These are phyloP conservation scores for Trissolcus japonicus DNA, from an alignment of 2,888 invertebrate species.

Conservation along the genomic window DNA sequence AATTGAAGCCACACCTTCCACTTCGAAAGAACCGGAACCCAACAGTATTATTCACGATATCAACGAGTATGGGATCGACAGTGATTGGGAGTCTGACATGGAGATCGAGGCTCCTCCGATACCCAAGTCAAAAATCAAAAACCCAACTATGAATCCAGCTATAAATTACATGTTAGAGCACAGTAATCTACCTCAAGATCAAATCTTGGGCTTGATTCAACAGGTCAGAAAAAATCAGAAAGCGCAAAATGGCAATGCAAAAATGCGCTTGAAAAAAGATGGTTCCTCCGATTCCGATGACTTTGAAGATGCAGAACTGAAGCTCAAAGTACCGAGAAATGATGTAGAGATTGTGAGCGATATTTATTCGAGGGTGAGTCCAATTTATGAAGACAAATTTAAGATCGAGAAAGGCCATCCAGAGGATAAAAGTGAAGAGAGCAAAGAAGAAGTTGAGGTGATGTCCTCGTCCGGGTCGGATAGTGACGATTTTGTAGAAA, in stretches of 20 bases:
- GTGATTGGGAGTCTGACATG: conserved; percentile 61
- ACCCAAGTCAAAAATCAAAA: conserved; percentile 62
- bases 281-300: conserved; percentile 53
- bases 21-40: conserved; percentile 23
- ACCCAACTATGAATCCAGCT: conserved; percentile 37
- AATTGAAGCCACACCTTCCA: conserved; percentile 41
- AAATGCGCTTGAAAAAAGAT: conserved; percentile 8
- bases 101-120: conserved; percentile 62
- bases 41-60: conserved; percentile 57
- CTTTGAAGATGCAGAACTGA: conserved; percentile 43
- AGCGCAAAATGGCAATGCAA: conserved; percentile 25
- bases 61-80: conserved; percentile 57
- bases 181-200: conserved; percentile 84
- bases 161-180: conserved; percentile 84
- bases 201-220: conserved; percentile 78
- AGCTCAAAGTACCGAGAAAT: conserved; percentile 4
- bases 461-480: conserved; percentile 61
- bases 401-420: background rate
- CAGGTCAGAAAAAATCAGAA: conserved; percentile 64
- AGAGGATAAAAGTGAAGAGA: background rate
- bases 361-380: conserved; percentile 29
- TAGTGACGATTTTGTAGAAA: conserved; percentile 76
- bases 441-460: conserved; percentile 14
- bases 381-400: conserved; percentile 32
- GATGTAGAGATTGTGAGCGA: conserved; percentile 39